phyloP scores from a whole-genome alignment of 2,113 vertebrate genomes.

The Dicaeum eximium region DNA sequence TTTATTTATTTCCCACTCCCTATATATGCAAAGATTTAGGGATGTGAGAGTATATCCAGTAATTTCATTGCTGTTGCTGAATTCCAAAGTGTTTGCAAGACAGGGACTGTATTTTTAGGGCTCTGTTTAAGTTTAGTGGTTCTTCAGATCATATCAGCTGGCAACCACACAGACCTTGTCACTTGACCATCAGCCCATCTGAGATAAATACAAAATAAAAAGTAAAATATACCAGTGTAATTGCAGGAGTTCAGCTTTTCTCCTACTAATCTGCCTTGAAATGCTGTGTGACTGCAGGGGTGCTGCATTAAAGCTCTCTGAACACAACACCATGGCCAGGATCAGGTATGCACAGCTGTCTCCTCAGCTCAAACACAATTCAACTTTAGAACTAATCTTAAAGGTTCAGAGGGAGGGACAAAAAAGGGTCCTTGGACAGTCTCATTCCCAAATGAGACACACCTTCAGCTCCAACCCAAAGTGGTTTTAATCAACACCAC shows the following conservation, averaged over 20 bases:
- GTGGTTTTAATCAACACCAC: fast-evolving
- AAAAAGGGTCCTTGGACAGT: not conserved
- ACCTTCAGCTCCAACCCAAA: not conserved
- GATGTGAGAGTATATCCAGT: not conserved
- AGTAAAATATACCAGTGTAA: not conserved
- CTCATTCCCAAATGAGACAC: not conserved
- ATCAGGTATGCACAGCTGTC: not conserved
- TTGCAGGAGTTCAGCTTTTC: not conserved
- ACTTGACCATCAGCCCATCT: not conserved
- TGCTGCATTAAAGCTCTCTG: not conserved
- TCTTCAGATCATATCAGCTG: not conserved
- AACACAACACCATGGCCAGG: not conserved
- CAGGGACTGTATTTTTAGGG: not conserved
- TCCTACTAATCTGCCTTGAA: not conserved
- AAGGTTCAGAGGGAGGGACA: not conserved
- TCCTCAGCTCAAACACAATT: not conserved
- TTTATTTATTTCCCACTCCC: not conserved
- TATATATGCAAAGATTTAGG: not conserved
- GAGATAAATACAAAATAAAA: not conserved
- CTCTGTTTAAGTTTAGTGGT: not conserved
- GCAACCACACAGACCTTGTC: not conserved
- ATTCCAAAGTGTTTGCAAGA: not conserved
- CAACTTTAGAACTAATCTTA: not conserved
- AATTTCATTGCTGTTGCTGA: not conserved
- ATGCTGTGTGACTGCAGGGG: not conserved